These are phyloP conservation scores for Epistrophe eligans DNA, from an alignment of 2,888 invertebrate genomes.

Conservation along the genomic window DNA sequence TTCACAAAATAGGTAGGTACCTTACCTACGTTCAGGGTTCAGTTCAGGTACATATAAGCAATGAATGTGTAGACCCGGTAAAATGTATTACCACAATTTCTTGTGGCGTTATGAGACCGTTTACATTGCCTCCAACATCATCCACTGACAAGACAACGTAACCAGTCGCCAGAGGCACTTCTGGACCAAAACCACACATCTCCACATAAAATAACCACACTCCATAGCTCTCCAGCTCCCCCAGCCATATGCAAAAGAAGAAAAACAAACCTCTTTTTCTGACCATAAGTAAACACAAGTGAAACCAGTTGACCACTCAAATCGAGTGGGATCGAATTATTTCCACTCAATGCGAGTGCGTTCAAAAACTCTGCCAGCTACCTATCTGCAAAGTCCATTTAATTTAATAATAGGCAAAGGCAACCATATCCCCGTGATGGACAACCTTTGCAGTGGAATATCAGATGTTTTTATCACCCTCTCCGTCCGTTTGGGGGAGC, in stretches of 20 bases:
- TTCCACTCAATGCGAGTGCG: slow-evolving; percentile 64
- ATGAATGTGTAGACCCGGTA: slow-evolving; percentile 45
- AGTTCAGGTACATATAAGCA: slow-evolving; percentile 40
- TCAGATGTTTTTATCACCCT: slow-evolving; percentile 71
- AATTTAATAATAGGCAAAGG: neutral
- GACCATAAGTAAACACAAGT: neutral
- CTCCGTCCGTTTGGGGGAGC: slow-evolving; percentile 48
- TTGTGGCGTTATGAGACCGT: slow-evolving; percentile 74
- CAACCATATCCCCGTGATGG: slow-evolving; percentile 51
- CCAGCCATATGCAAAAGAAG: slow-evolving; percentile 9
- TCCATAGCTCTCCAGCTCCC: neutral
- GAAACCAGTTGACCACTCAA: slow-evolving; percentile 50
- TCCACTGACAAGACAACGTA: slow-evolving; percentile 61
- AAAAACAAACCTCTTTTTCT: slow-evolving; percentile 12
- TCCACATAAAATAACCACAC: neutral
- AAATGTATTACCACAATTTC: slow-evolving; percentile 74
- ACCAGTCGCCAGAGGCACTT: slow-evolving; percentile 50
- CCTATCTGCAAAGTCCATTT: slow-evolving; percentile 60
- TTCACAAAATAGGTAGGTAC: neutral
- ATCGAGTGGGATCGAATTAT: slow-evolving; percentile 40
- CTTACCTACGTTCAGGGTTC: neutral
- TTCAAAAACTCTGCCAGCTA: slow-evolving; percentile 36
- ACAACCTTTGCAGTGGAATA: slow-evolving; percentile 66
- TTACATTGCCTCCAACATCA: slow-evolving; percentile 73
- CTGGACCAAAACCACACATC: slow-evolving; percentile 14